Evolutionary conservation across 2,888 invertebrate species (phyloP).

Genomic region (Xestia c-nigrum): DNA sequence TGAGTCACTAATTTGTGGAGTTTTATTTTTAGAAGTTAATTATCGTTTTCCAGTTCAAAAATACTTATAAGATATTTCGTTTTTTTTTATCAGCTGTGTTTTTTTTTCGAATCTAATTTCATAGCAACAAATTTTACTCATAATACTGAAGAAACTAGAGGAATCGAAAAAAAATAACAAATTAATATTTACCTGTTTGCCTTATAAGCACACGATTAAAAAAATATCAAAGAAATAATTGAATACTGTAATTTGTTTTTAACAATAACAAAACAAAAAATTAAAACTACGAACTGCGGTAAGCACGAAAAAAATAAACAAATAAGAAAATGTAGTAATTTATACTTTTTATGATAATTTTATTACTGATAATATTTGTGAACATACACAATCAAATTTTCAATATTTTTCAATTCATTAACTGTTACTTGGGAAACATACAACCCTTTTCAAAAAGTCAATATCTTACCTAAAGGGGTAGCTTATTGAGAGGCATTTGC

Average conservation of each 20-base stretch:
- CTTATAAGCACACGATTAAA: too few species aligned
- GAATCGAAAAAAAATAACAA: not conserved
- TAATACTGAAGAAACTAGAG: not conserved
- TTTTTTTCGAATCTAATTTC: not conserved
- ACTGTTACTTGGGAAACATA: not conserved
- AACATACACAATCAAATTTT: not conserved
- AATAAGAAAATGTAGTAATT: too few species aligned
- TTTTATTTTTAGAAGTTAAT: constrained; percentile 40
- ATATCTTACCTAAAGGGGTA: not conserved
- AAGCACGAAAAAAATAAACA: too few species aligned
- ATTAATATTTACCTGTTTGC: too few species aligned
- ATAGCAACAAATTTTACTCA: not conserved
- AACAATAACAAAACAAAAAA: too few species aligned
- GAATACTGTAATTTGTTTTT: not conserved
- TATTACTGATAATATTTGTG: not conserved
- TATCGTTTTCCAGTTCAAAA: constrained; percentile 21
- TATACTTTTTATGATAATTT: too few species aligned
- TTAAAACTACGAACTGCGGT: too few species aligned
- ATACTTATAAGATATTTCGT: not conserved
- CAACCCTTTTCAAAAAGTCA: not conserved
- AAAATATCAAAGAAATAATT: not conserved
- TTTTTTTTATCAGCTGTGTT: not conserved
- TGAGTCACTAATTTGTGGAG: constrained; percentile 28
- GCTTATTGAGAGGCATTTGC: not conserved
- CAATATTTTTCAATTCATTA: not conserved